These are phyloP conservation scores for Cephus runcator DNA, from an alignment of 2,888 invertebrate species.

Conservation along the genomic window DNA sequence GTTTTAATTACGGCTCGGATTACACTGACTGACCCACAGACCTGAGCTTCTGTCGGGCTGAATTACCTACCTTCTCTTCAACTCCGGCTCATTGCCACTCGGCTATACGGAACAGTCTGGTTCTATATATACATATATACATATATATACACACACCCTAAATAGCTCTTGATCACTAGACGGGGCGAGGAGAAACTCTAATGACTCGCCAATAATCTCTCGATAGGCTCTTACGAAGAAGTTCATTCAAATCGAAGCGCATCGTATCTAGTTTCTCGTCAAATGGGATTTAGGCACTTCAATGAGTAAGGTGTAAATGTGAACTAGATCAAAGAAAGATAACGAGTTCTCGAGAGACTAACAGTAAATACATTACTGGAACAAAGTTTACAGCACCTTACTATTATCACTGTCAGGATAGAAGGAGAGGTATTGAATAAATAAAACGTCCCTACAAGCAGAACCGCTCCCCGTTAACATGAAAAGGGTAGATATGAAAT, in stretches of 20 bases:
- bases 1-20: slow-evolving; percentile 30
- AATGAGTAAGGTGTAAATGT: neutral
- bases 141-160: neutral
- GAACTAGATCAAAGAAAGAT: neutral
- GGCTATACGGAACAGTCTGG: slow-evolving; percentile 20
- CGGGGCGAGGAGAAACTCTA: neutral
- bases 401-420: neutral
- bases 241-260: neutral
- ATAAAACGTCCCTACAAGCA: neutral
- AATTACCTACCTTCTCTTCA: slow-evolving; percentile 25
- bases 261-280: neutral
- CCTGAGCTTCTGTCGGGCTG: slow-evolving; percentile 13
- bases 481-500: neutral
- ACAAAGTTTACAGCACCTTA: neutral
- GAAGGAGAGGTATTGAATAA: neutral
- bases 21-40: slow-evolving; percentile 29
- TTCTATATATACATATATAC: slow-evolving; percentile 4
- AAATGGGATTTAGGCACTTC: neutral
- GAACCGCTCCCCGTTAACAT: neutral
- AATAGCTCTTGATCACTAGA: neutral
- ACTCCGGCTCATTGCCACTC: slow-evolving; percentile 27
- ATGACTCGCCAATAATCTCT: slow-evolving; percentile 3
- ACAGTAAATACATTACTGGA: neutral
- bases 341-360: neutral
- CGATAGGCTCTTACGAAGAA: neutral